A percentile compares a stretch with the other conserved stretches of the same genome.
These are phyloP conservation scores for Arge pagana DNA, from an alignment of 2,888 invertebrate genomes.

Conservation along the genomic window DNA sequence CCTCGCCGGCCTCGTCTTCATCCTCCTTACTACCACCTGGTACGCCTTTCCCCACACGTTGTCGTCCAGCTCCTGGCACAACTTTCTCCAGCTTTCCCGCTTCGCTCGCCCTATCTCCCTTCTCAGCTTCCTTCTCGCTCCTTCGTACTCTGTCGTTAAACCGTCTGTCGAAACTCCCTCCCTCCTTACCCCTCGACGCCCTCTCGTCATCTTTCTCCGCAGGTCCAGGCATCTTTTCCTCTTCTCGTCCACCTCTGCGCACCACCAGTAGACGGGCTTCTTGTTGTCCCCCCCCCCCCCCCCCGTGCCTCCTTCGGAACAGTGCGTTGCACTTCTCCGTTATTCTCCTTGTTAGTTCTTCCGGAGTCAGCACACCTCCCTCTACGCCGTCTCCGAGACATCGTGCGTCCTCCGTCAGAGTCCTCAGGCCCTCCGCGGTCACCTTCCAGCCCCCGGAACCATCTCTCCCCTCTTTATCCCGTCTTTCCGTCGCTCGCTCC, in stretches of 20 bases:
- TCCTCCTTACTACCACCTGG: neutral
- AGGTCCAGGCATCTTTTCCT: constrained; percentile 9
- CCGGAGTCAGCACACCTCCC: too few relatives aligned
- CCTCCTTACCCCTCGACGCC: neutral
- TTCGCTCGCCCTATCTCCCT: neutral
- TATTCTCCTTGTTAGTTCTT: too few relatives aligned
- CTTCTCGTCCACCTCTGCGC: constrained; percentile 19
- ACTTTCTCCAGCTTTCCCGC: neutral
- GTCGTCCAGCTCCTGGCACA: neutral
- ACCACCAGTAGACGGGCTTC: constrained; percentile 24
- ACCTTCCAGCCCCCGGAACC: too few relatives aligned
- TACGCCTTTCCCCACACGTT: constrained; percentile 2
- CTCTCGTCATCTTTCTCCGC: constrained; percentile 13
- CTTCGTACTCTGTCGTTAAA: neutral
- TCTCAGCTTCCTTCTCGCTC: neutral
- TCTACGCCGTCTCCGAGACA: too few relatives aligned
- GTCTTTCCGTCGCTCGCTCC: too few relatives aligned
- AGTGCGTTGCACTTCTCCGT: too few relatives aligned
- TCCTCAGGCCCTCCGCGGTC: too few relatives aligned
- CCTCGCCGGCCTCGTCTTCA: constrained; percentile 22
- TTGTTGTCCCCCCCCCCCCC: too few relatives aligned
- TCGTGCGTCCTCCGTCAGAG: too few relatives aligned
- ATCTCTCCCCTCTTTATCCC: too few relatives aligned
- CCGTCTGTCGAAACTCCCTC: neutral
- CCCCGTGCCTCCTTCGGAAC: too few relatives aligned